These are phyloP conservation scores for Hipposideros larvatus DNA, from an alignment of 2,797 vertebrate genomes.

Conservation along the genomic window DNA sequence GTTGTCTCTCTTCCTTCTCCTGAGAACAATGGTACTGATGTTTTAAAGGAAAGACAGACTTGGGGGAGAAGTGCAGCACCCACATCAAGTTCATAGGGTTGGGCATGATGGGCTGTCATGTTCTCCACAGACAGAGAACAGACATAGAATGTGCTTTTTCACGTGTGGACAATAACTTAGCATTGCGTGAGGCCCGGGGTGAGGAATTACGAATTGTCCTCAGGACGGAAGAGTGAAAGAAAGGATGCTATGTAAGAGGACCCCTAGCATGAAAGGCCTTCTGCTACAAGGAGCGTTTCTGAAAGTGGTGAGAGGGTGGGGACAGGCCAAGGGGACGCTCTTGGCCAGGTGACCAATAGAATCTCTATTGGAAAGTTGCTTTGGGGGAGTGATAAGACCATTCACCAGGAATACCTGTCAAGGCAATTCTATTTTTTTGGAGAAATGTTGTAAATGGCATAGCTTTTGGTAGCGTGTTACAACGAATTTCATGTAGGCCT, in stretches of 20 bases:
- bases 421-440: background rate
- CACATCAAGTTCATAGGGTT: background rate
- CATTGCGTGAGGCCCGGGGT: background rate
- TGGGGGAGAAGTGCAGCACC: background rate
- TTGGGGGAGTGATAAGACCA: background rate
- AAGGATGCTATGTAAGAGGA: accelerated
- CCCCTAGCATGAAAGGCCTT: background rate
- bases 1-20: background rate
- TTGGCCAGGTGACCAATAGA: background rate
- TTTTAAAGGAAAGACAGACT: background rate
- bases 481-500: background rate
- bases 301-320: background rate
- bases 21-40: background rate
- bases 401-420: background rate
- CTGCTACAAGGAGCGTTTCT: background rate
- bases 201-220: background rate
- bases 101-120: background rate
- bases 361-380: background rate
- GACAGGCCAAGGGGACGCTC: background rate
- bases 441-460: background rate
- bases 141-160: accelerated
- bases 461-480: background rate
- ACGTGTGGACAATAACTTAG: background rate
- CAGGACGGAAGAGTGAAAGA: background rate
- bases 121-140: background rate